Percentiles rank a stretch among this genome's conserved stretches.
These are phyloP conservation scores for Centruroides sculpturatus DNA, from an alignment of 1,140 invertebrate genomes.

Conservation along the genomic window DNA sequence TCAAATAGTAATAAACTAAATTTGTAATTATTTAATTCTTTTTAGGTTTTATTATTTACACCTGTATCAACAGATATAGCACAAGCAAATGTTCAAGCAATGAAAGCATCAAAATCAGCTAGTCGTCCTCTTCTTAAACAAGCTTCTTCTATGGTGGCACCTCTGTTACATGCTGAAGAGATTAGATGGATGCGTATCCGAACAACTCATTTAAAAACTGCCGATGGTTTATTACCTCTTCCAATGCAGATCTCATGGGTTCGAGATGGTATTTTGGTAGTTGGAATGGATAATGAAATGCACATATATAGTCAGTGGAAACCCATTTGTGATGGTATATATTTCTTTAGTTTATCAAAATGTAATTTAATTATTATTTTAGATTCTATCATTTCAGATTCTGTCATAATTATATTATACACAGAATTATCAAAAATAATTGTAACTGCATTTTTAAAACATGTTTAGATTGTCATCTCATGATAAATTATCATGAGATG, in stretches of 20 bases:
- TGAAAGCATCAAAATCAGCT: conserved; percentile 65
- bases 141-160: conserved; percentile 67
- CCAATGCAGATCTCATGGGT: conserved; percentile 99
- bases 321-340: conserved; percentile 1
- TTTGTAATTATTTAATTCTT: neutral
- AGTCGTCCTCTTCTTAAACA: conserved; percentile 49
- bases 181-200: conserved; percentile 80
- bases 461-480: too few species aligned
- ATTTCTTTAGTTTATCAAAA: neutral
- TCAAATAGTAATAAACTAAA: too few species aligned
- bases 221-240: conserved; percentile 84
- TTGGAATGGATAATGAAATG: conserved; percentile 99
- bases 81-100: conserved; percentile 73
- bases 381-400: neutral
- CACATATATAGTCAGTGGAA: conserved; percentile 96
- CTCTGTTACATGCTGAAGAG: conserved; percentile 43
- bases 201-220: conserved; percentile 78
- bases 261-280: conserved; percentile 88
- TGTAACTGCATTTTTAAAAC: too few species aligned
- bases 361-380: neutral
- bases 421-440: too few species aligned
- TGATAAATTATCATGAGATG: too few species aligned
- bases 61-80: conserved; percentile 55
- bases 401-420: neutral
- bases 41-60: conserved; percentile 24